phyloP scores from a whole-genome alignment of 2,113 vertebrate genomes.

The Clinocottus analis region DNA sequence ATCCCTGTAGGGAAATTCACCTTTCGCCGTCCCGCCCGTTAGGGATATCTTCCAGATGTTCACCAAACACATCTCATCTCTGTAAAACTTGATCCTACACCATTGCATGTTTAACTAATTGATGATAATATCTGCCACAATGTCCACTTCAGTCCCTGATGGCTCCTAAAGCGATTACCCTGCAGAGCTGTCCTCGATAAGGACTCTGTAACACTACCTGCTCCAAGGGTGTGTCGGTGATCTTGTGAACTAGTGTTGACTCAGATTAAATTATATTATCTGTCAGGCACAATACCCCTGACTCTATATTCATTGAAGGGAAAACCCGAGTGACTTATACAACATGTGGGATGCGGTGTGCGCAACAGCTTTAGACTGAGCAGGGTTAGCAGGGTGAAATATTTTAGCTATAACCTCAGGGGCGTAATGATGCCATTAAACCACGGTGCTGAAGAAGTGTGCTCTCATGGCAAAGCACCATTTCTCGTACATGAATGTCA shows the following conservation, averaged over 20 bases:
- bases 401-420: slow-evolving; percentile 29
- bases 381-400: slow-evolving; percentile 4
- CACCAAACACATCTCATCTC: neutral
- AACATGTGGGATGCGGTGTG: slow-evolving; percentile 32
- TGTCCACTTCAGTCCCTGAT: slow-evolving; percentile 4
- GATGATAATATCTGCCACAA: slow-evolving; percentile 2
- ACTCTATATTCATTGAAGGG: slow-evolving; percentile 24
- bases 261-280: slow-evolving; percentile 57
- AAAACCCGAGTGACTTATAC: slow-evolving; percentile 48
- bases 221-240: slow-evolving; percentile 46
- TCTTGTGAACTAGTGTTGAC: slow-evolving; percentile 41
- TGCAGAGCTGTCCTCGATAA: slow-evolving; percentile 30
- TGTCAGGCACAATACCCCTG: slow-evolving; percentile 30
- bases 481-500: neutral
- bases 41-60: slow-evolving; percentile 43
- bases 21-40: slow-evolving; percentile 20
- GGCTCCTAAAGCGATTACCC: slow-evolving; percentile 14
- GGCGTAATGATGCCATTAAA: slow-evolving; percentile 21
- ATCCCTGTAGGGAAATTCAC: slow-evolving; percentile 4
- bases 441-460: neutral
- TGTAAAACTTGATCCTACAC: slow-evolving; percentile 1
- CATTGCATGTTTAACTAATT: neutral
- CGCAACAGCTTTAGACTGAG: slow-evolving; percentile 13
- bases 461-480: neutral
- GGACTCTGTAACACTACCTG: slow-evolving; percentile 40